Conservation (phyloP, 2,797 vertebrate genomes). For the Muscicapa comitata region DNA sequence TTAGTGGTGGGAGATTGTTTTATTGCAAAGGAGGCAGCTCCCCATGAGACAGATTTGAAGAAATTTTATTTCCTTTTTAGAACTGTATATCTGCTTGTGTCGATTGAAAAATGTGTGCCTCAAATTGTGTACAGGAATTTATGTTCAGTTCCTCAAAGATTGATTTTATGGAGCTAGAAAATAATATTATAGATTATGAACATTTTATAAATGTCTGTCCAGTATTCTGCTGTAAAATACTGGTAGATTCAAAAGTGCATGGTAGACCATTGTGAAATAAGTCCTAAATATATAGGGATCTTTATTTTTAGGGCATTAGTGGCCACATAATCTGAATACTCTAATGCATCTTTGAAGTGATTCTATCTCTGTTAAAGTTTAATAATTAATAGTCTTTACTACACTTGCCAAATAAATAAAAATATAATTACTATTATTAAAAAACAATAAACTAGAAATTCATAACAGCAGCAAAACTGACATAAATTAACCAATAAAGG, state of each 20-base stretch:
- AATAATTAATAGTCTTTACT: neutral
- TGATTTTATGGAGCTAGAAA: slow-evolving; percentile 8
- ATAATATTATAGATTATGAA: neutral
- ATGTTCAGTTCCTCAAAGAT: slow-evolving; percentile 43
- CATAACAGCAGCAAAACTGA: neutral
- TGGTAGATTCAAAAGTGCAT: neutral
- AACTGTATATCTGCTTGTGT: slow-evolving; percentile 4
- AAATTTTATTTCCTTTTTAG: slow-evolving; percentile 27
- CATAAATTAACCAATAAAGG: neutral
- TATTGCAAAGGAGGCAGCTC: neutral
- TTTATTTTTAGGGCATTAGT: neutral
- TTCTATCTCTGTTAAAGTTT: neutral
- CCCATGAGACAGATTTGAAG: neutral
- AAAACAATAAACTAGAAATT: neutral
- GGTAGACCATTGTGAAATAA: neutral
- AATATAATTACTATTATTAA: neutral
- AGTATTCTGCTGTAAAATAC: neutral
- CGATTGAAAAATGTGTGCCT: slow-evolving; percentile 7
- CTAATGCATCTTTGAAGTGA: neutral
- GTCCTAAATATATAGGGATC: neutral
- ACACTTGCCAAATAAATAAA: neutral
- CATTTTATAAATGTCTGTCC: neutral
- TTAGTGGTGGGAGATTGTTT: neutral
- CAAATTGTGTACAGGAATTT: slow-evolving; percentile 20
- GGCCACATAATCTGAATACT: neutral